Evolutionary conservation across 2,113 vertebrate genomes (phyloP), one percentile per base, ranked within the genome.

Genomic region (Hippocampus comes): DNA sequence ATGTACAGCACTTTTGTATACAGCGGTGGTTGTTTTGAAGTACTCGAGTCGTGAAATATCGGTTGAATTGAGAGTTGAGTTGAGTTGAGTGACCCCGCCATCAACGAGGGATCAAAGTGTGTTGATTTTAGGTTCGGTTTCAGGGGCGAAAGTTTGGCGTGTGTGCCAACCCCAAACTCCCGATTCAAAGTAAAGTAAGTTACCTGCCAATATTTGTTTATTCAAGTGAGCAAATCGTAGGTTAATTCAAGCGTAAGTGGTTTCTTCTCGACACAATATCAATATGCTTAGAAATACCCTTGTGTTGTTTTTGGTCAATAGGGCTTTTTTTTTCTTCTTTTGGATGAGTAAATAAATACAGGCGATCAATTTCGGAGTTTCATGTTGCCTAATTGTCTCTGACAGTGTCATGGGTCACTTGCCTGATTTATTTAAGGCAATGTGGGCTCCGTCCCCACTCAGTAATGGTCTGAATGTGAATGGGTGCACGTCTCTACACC

Each of bases 181-280:
- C 27, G 27, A 49, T 14, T 82, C 27, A 57, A 57, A 48, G 60
- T 63, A 43, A 55, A 60, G 14, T 60, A 17, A 60, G 57, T 78
- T 53, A 76, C 42, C 70, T 77, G 76, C 65, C 78, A 82, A 75
- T 79, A 76, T 78, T 68, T 64, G 76, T 80, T 79, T 72, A 43
- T 55, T 74, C 73, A 82, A 59, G 71, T 76, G 42, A 77, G 68
- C 71, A 80, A 72, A 85, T 75, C 67, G 49, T 41, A 30, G 63
- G 30, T 69, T 78, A 55, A 80, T 74, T 81, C 23, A 67, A 57
- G 79, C 64, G 79, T 71, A 63, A 78, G 43, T 51, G 43, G 25
- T 61, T 74, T 70, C 70, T 20, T 68, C 46, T 76, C 66, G 72
- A 79, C 76, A 82, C 46, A 17, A 74, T 65, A 73, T 83, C 72